Conservation (phyloP, 2,113 vertebrate genomes). For the Pseudorasbora parva region DNA sequence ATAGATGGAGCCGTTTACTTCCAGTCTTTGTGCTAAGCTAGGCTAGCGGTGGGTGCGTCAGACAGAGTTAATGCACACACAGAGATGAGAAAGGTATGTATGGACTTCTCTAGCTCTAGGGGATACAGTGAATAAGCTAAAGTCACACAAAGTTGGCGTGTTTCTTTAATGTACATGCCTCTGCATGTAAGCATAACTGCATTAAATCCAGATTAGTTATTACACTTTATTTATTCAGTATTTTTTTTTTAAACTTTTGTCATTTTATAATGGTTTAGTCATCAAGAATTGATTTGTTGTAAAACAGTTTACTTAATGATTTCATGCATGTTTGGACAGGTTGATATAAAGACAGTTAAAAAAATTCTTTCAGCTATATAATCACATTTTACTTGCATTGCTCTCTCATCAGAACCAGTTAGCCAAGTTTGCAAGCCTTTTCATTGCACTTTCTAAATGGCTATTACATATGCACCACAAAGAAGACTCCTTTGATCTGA, state of each 20-base stretch:
- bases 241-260: background rate
- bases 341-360: background rate
- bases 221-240: background rate
- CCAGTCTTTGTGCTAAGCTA: too few species aligned
- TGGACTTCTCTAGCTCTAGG: too few species aligned
- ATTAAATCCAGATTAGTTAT: background rate
- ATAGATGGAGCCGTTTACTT: too few species aligned
- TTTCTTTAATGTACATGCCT: constrained; percentile 5
- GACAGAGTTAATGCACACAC: too few species aligned
- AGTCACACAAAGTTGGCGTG: too few species aligned
- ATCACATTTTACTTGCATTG: background rate
- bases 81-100: too few species aligned
- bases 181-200: constrained; percentile 15
- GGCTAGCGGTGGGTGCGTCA: too few species aligned
- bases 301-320: constrained; percentile 1
- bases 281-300: background rate
- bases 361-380: background rate
- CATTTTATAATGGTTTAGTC: background rate
- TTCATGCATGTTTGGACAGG: constrained; percentile 32
- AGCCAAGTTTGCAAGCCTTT: background rate
- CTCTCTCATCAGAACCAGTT: constrained; percentile 9
- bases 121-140: too few species aligned
- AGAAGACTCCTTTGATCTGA: background rate
- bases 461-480: background rate
- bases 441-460: constrained; percentile 10